Percentiles rank a stretch among this genome's conserved stretches.
Evolutionary conservation across 2,113 vertebrate species (phyloP).

Genomic region (Paraplagusia blochii): DNA sequence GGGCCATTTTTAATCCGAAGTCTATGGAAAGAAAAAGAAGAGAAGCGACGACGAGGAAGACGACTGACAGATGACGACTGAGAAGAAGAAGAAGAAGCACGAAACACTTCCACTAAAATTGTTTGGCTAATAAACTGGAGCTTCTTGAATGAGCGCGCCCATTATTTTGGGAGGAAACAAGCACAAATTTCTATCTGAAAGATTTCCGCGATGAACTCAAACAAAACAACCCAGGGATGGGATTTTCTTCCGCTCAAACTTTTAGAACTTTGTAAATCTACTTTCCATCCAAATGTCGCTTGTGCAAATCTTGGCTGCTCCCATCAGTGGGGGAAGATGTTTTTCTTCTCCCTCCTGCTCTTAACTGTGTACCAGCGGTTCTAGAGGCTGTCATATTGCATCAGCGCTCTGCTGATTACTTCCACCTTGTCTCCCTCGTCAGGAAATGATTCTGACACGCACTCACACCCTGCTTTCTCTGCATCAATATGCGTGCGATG

Average conservation of each 20-base stretch:
- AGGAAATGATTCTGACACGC: constrained; percentile 81
- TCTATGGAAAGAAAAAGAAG: no score
- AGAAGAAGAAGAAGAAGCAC: not conserved
- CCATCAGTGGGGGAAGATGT: constrained; percentile 52
- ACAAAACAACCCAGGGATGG: constrained; percentile 44
- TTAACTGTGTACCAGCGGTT: constrained; percentile 73
- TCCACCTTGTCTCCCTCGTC: constrained; percentile 81
- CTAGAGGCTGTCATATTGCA: constrained; percentile 78
- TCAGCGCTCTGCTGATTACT: constrained; percentile 80
- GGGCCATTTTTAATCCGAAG: no score
- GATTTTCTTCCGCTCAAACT: constrained; percentile 53
- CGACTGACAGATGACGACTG: no score
- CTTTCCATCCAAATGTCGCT: constrained; percentile 56
- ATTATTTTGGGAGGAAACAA: no score
- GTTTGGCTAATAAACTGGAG: no score
- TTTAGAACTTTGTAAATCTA: constrained; percentile 63
- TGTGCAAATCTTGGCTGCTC: constrained; percentile 58
- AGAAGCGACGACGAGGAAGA: no score
- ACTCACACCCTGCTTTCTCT: constrained; percentile 75
- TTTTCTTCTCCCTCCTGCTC: constrained; percentile 65
- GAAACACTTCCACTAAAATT: not conserved
- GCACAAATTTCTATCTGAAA: not conserved
- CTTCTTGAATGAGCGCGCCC: no score
- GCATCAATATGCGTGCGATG: constrained; percentile 79
- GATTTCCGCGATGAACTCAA: constrained; percentile 35